Base-by-base conservation (phyloP, 2,888 invertebrate species). In the Pheosia gnoma region DNA sequence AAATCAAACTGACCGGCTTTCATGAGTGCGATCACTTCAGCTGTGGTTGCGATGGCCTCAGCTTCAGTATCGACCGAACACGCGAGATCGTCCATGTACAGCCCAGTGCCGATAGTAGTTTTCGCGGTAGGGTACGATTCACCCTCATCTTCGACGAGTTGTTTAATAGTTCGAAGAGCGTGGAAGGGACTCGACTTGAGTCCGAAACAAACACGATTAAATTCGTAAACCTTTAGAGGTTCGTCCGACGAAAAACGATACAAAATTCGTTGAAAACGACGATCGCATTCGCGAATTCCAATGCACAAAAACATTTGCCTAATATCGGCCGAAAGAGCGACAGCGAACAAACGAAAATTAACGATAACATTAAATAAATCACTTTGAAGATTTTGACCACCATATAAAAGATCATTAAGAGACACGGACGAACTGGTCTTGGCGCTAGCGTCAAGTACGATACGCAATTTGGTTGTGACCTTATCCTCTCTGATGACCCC, bases 261-360 rank as follows among this genome's bases (percentile, higher is more conserved):
- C 11, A 71, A 60, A 37, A 74, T 62, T 13, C 63, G 58, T 55
- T 65, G 65, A 52, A 61, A 71, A 9, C 61, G 57, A 49, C 69
- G 61, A 52, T 71, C 67, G 13, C 25, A 45, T 59, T 64, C 63
- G 8, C 60, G 54, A 9, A 69, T 57, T 7, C 61, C 61, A 51
- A 71, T 69, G 39, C 59, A 58, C 11, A 67, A 55, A 57, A 65
- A 74, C 68, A 70, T 66, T 59, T 73, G 74, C 6, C 66, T 58
- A 57, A 62, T 60, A 39, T 71, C 72, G 13, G 74, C 71, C 5
- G 63, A 62, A 39, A 72, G 54, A 3, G 71, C 70, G 25, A 71
- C 49, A 3, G 54, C 37, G 25, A 65, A 67, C n/a, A 67, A 59
- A 11, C 71, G 63, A 57, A 73, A 69, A 59, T 71, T 71, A 37